phyloP scores from a whole-genome alignment of 2,113 vertebrate species.

The Lipophrys pholis region DNA sequence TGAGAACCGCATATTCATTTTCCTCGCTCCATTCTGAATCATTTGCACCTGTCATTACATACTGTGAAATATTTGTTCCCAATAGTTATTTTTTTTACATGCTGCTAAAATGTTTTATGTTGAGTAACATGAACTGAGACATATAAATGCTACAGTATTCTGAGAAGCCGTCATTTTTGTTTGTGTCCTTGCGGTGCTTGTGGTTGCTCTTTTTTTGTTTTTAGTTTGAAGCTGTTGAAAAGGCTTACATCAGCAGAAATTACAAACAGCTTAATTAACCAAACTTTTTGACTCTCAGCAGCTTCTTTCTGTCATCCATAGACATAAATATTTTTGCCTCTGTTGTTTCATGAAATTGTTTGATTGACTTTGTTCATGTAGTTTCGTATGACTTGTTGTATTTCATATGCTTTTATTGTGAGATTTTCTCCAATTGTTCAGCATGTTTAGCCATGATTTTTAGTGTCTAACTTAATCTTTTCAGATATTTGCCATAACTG shows the following conservation, averaged over 20 bases:
- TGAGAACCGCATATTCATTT: conserved; percentile 41
- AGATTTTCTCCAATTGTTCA: conserved; percentile 53
- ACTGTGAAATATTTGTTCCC: conserved; percentile 81
- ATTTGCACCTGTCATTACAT: conserved; percentile 74
- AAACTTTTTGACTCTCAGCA: conserved; percentile 20
- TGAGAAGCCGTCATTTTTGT: conserved; percentile 39
- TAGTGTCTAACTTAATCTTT: conserved; percentile 75
- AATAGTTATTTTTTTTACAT: conserved; percentile 61
- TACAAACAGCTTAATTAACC: conserved; percentile 45
- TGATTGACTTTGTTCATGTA: conserved; percentile 59
- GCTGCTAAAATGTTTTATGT: conserved; percentile 81
- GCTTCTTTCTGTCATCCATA: conserved; percentile 46
- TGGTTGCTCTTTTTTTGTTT: conserved; percentile 44
- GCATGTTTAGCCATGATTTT: conserved; percentile 73
- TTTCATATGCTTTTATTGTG: conserved; percentile 72
- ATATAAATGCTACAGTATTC: conserved; percentile 60
- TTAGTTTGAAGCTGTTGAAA: conserved; percentile 43
- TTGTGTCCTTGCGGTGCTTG: conserved; percentile 50
- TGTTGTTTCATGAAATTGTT: conserved; percentile 61
- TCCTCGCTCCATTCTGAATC: conserved; percentile 49
- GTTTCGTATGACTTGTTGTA: conserved; percentile 67
- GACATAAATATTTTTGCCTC: conserved; percentile 59
- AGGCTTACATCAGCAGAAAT: conserved; percentile 36
- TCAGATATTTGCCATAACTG: conserved; percentile 73
- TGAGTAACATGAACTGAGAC: conserved; percentile 55